Conservation (phyloP, 2,797 vertebrate species). For the Merluccius polli region DNA sequence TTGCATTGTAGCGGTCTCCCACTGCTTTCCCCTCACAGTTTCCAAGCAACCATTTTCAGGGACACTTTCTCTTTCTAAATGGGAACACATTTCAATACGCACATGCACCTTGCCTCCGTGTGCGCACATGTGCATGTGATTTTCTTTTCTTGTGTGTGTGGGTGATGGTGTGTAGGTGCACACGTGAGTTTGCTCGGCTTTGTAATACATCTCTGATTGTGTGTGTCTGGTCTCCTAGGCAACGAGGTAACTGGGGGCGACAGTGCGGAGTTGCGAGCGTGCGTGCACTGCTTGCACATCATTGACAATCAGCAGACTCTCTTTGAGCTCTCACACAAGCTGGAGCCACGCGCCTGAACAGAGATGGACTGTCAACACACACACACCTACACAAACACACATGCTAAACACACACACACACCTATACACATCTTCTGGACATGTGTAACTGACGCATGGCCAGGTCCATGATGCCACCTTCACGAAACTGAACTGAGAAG, state of each 20-base stretch:
- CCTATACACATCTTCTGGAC: not conserved
- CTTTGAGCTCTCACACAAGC: conserved; percentile 94
- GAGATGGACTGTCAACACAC: not conserved
- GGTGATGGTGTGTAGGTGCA: not conserved
- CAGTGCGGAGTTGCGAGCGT: conserved; percentile 84
- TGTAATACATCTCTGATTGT: not conserved
- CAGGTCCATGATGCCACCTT: not conserved
- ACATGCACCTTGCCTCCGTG: conserved; percentile 12
- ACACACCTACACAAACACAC: conserved; percentile 14
- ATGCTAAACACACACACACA: not conserved
- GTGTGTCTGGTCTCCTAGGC: conserved; percentile 64
- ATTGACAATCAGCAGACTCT: conserved; percentile 98
- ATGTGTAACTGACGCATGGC: not conserved
- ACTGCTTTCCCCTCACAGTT: conserved; percentile 42
- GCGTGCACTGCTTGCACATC: conserved; percentile 86
- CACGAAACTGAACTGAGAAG: not conserved
- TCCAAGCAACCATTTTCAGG: conserved; percentile 61
- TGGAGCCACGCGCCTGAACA: conserved; percentile 85
- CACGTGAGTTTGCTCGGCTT: not conserved
- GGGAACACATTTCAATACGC: not conserved
- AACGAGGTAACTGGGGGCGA: conserved; percentile 83
- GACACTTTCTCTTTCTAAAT: conserved; percentile 26
- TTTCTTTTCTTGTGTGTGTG: not conserved
- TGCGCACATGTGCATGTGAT: conserved; percentile 8
- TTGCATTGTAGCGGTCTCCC: conserved; percentile 2